Evolutionary conservation across 2,113 vertebrate genomes (phyloP), one percentile per base, ranked within the genome.

Genomic region (Daboia siamensis): DNA sequence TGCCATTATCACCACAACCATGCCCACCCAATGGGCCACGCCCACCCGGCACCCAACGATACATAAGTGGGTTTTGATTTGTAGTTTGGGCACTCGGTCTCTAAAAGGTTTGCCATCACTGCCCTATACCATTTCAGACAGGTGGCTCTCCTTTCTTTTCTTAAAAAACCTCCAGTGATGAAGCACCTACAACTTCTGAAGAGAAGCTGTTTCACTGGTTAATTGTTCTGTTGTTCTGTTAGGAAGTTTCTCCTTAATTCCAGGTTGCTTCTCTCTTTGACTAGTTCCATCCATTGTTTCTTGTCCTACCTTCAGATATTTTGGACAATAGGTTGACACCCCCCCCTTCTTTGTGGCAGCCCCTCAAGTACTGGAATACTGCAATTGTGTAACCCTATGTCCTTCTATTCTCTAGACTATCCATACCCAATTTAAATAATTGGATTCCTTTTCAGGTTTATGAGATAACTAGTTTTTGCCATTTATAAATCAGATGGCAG

Each of bases 401-500:
- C 12, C 12, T 69, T 69, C 61, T 69, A 15, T 69, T 69, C 11
- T 69, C 11, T 69, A 15, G 29, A 69, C 29, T 5, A 1, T 29
- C 61, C 61, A n/a, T 5, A 5, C 12, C 26, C 61, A 69, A n/a
- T 69, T 69, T 15, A 80, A 59, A 24, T 94, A 90, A 92, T 33
- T 0, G 0, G 93, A 57, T 69, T 57, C 87, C 8, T 88, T 39
- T 90, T 90, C 93, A 56, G 12, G n/a, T 23, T 69, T 4, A 51
- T 56, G n/a, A 10, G 46, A 23, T 94, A 95, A 90, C 1, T 39
- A 17, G n/a, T 4, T 54, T 10, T n/a, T 21, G 51, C 93, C 89
- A 46, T 57, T 84, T 92, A 95, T 86, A 1, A 0, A 5, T 92
- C 94, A 93, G n/a, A 88, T 93, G 92, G 92, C 29, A 15, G 88